A percentile compares a stretch with the other conserved stretches of the same genome.
Conservation (phyloP, 1,140 invertebrate species). For the Pseudomyrmex cubaensis region DNA sequence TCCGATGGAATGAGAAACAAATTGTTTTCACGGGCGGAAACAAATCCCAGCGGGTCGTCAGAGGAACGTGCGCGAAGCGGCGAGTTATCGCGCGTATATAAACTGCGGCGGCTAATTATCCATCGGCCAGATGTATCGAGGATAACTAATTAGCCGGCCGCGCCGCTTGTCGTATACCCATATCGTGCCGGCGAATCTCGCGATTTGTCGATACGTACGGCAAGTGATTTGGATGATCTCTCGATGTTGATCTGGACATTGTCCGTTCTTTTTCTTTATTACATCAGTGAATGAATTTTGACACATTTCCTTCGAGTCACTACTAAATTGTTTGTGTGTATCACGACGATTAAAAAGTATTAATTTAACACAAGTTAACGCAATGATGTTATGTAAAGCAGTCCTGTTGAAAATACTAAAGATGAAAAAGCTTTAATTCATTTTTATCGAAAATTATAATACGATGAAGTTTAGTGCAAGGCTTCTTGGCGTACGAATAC, state of each 20-base stretch:
- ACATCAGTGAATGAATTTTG: not conserved
- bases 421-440: no score
- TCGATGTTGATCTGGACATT: not conserved
- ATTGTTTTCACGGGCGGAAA: constrained; percentile 61
- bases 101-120: constrained; percentile 57
- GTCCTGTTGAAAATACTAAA: not conserved
- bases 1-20: constrained; percentile 58
- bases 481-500: not conserved
- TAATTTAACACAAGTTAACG: not conserved
- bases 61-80: constrained; percentile 34
- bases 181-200: constrained; percentile 51
- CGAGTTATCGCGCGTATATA: constrained; percentile 52
- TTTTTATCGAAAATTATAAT: not conserved
- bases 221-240: not conserved
- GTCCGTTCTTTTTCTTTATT: not conserved
- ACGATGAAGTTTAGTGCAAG: no score
- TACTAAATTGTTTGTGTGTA: no score
- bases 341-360: not conserved
- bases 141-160: constrained; percentile 58
- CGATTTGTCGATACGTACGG: constrained; percentile 42
- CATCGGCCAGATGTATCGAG: constrained; percentile 57
- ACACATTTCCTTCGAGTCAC: not conserved
- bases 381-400: no score
- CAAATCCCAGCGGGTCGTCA: constrained; percentile 57
- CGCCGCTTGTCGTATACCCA: constrained; percentile 29